Conservation (phyloP, 2,888 invertebrate species). For the Himalopsyche tibetana region DNA sequence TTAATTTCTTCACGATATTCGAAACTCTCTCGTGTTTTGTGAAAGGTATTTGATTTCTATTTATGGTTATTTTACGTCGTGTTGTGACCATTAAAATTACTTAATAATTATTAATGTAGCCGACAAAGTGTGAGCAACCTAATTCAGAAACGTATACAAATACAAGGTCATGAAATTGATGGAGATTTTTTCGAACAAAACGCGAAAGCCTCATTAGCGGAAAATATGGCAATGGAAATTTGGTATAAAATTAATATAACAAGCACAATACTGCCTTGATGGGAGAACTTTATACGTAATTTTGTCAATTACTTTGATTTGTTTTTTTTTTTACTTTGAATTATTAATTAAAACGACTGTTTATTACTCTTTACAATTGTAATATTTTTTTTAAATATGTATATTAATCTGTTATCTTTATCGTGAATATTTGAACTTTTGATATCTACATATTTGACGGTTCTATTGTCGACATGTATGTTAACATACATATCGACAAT, state of each 20-base stretch:
- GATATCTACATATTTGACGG: too few relatives aligned
- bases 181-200: constrained; percentile 10
- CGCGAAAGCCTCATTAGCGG: constrained; percentile 31
- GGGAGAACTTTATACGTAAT: neutral
- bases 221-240: neutral
- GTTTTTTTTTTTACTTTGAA: neutral
- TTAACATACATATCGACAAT: too few relatives aligned
- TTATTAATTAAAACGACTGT: neutral
- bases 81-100: constrained; percentile 25
- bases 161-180: constrained; percentile 31
- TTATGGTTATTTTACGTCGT: constrained; percentile 6
- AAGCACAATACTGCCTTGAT: neutral
- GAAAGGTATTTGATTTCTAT: neutral
- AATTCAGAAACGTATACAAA: constrained; percentile 13
- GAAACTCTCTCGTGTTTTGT: too few relatives aligned
- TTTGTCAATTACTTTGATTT: constrained; percentile 33
- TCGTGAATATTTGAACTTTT: too few relatives aligned
- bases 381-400: too few relatives aligned
- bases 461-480: too few relatives aligned
- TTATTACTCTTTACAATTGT: too few relatives aligned
- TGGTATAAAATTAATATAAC: neutral
- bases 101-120: constrained; percentile 3
- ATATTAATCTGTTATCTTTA: too few relatives aligned
- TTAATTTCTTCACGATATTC: too few relatives aligned
- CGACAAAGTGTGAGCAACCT: constrained; percentile 21